Conservation (phyloP, 2,113 vertebrate species). For the Oryzias celebensis region DNA sequence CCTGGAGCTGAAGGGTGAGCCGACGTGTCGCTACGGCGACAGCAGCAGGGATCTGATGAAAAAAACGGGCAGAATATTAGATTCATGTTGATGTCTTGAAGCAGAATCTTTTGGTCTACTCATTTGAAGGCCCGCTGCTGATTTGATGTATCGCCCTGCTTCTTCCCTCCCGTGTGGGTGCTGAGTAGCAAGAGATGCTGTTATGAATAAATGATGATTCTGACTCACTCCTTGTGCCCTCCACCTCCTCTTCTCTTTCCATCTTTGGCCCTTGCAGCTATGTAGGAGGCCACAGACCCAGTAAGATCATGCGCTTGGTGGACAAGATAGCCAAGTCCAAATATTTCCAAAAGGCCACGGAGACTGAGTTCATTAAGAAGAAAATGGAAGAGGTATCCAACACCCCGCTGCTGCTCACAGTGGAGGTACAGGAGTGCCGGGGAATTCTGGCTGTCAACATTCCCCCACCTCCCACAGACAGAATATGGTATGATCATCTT, state of each 20-base stretch:
- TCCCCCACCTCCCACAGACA: conserved; percentile 95
- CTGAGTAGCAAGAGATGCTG: conserved; percentile 53
- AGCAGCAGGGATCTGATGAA: conserved; percentile 1
- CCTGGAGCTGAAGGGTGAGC: conserved; percentile 89
- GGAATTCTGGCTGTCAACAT: conserved; percentile 95
- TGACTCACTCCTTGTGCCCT: conserved; percentile 59
- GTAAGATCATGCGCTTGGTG: conserved; percentile 99
- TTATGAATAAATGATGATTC: conserved; percentile 71
- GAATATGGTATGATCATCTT: conserved; percentile 86
- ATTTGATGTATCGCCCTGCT: conserved; percentile 46
- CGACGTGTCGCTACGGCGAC: conserved; percentile 6
- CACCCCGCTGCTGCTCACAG: conserved; percentile 94
- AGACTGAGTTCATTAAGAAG: conserved; percentile 99
- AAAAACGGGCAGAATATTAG: conserved; percentile 13
- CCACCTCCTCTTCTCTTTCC: conserved; percentile 17
- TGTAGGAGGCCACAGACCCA: conserved; percentile 89
- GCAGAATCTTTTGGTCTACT: conserved; percentile 28
- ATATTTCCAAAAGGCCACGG: conserved; percentile 98
- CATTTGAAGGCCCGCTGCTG: conserved; percentile 37
- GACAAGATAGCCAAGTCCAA: conserved; percentile 99
- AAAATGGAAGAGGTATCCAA: conserved; percentile 99
- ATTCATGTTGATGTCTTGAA: conserved; percentile 22
- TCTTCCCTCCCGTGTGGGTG: conserved; percentile 36
- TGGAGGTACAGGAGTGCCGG: conserved; percentile 94
- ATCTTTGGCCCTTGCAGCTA: conserved; percentile 75